Conservation (phyloP, 2,888 invertebrate genomes). For the Azorinus chamasolen region DNA sequence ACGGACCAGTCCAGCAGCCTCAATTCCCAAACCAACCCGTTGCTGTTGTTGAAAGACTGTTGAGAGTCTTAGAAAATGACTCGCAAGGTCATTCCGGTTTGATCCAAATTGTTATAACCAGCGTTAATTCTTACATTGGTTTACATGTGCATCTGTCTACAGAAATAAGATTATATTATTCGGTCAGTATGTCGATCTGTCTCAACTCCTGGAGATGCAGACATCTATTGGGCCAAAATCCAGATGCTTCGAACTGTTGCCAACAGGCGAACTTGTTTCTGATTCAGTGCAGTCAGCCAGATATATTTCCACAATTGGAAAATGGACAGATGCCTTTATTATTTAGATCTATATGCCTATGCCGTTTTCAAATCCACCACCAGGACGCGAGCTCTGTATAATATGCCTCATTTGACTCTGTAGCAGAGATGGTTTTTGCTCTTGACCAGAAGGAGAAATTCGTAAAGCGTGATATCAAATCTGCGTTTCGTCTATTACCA, state of each 20-base stretch:
- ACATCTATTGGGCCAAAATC: background rate
- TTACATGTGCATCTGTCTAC: no score
- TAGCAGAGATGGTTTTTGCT: background rate
- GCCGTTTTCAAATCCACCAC: constrained; percentile 27
- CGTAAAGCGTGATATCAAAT: constrained; percentile 35
- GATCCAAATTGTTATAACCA: no score
- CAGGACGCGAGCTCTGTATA: constrained; percentile 5
- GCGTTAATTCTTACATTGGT: no score
- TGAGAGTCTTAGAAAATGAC: no score
- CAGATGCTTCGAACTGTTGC: background rate
- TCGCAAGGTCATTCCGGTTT: no score
- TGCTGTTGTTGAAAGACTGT: no score
- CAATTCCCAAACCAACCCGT: no score
- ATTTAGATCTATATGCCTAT: background rate
- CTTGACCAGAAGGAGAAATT: background rate
- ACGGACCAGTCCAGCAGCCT: no score
- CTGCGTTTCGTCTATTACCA: no score
- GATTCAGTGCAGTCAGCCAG: background rate
- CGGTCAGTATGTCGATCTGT: background rate
- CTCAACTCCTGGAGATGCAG: background rate
- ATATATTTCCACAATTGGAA: background rate
- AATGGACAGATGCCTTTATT: constrained; percentile 4
- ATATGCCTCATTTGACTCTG: constrained; percentile 31
- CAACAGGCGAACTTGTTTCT: background rate
- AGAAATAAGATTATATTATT: background rate